Evolutionary conservation across 2,888 invertebrate species (phyloP), one percentile per base, ranked within the genome.

Genomic region (Selenia dentaria): DNA sequence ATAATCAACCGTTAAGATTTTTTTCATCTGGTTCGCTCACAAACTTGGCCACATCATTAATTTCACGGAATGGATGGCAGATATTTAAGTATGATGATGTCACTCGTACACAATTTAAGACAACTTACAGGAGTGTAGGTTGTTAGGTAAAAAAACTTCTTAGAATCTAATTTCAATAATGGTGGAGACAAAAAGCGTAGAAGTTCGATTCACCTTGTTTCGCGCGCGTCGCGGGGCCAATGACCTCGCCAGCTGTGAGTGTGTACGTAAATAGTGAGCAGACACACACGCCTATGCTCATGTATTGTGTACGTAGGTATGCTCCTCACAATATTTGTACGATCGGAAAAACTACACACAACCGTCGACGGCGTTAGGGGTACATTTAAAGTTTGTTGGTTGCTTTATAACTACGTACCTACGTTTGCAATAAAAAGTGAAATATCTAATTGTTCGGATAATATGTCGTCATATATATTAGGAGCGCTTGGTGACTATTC

Each of bases 191-290:
- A 83, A 83, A 80, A 77, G 67, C 72, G 53, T 58, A 62, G 63
- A 64, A 66, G 70, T 70, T 70, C 80, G 75, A 80, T 82, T 87
- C 83, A 87, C 88, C 85, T 87, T 85, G 83, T 85, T 87, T 84
- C 76, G 81, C 78, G 74, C 74, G 73, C 51, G 65, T 61, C 64
- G 66, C 74, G 76, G 64, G 84, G 77, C 62, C 83, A 81, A 63
- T 73, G 83, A 86, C 86, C 87, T 66, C 64, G 46, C 78, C 87
- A 87, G 87, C 87, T 87, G 87, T 81, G 69, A 43, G 51, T 52
- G 51, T 45, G 46, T 71, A 67, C 72, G 73, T 75, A 80, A 81
- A 81, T 79, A 81, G 71, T 73, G 64, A 56, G 50, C 54, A 57
- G 53, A 70, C 63, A 59, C 67, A 65, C 64, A 57, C 65, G 60